Base-by-base conservation (phyloP, 1,140 invertebrate species). In the Aphelenchoides fujianensis region DNA sequence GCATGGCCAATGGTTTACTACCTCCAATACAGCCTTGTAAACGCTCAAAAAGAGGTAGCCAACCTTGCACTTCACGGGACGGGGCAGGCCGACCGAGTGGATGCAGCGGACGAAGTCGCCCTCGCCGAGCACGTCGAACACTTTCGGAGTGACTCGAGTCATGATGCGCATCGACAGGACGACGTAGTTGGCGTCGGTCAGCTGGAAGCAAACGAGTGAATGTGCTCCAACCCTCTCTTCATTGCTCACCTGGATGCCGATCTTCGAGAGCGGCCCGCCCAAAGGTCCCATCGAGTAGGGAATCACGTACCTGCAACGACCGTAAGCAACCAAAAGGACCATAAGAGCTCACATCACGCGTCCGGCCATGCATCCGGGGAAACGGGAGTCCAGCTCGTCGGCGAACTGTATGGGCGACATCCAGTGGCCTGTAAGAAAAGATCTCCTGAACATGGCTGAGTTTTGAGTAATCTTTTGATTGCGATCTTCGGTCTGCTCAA, bases 201-300 rank as follows among this genome's bases (percentile, higher is more conserved):
- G 68, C 67, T 80, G 35, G 74, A 74, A 75, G 16, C 9, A 31
- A 59, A 59, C 19, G 7, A 23, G 30, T 2, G 23, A 68, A 70
- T 52, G 34, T 37, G 23, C 2, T 69, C n/a, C n/a, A n/a, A n/a
- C n/a, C n/a, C n/a, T n/a, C n/a, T n/a, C 5, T 71, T 71, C 28
- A 73, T 55, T n/a, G n/a, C 41, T 19, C 31, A 75, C 85, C 87
- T 98, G 91, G 68, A 99, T 91, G 12, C 96, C 97, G 82, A 98
- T 95, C 87, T 99, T 99, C 0, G 94, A 92, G 0, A 98, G 86
- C 0, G 93, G 91, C 0, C 93, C 95, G 0, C 92, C 92, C 16
- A 98, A 88, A 0, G 96, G 96, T 5, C 97, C 96, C 97, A 99
- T 98, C 61, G 92, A 95, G 87, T 95, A 98, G 7, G 97, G 95